Conservation (phyloP, 1,140 invertebrate genomes). For the Drosophila saltans region DNA sequence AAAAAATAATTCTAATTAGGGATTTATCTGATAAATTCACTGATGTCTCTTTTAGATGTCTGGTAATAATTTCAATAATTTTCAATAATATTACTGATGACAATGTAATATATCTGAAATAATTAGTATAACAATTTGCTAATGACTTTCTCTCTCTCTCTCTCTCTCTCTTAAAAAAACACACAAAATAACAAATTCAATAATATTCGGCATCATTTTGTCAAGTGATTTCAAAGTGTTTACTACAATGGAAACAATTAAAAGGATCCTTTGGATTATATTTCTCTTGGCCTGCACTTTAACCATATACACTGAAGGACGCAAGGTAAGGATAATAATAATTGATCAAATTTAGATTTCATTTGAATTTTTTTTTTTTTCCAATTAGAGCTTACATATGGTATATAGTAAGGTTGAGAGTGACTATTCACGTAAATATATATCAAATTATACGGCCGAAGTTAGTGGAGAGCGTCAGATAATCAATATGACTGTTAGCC, state of each 20-base stretch:
- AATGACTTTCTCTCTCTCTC: neutral
- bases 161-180: too few relatives aligned
- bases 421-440: neutral
- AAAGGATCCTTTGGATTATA: neutral
- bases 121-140: neutral
- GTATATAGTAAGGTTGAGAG: neutral
- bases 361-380: too few relatives aligned
- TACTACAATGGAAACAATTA: neutral
- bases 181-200: neutral
- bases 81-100: neutral
- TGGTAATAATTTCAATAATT: neutral
- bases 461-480: neutral
- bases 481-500: neutral
- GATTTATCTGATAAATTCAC: neutral
- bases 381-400: neutral
- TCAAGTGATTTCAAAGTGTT: neutral
- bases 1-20: neutral
- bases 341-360: too few relatives aligned
- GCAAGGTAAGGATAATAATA: neutral
- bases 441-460: neutral
- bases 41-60: constrained; percentile 7
- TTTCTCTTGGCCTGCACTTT: neutral
- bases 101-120: neutral
- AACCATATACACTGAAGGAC: neutral
- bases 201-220: neutral